Percentiles rank a stretch among this genome's conserved stretches.
Conservation (phyloP, 2,797 vertebrate species). For the Leontocebus nigricollis region DNA sequence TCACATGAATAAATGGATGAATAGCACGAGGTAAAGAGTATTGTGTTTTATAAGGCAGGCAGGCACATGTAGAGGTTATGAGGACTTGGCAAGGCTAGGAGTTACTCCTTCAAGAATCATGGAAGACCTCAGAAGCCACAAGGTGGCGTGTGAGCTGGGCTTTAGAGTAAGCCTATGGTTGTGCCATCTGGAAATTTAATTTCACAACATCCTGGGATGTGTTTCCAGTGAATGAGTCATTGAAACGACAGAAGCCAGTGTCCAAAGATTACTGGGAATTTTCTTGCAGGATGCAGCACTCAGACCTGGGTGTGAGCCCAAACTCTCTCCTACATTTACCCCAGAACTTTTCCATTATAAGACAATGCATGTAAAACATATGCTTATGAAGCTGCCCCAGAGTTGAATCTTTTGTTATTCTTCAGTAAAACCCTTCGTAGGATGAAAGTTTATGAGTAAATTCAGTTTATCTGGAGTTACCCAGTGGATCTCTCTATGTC, state of each 20-base stretch:
- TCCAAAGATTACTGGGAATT: accelerated
- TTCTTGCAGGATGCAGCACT: accelerated
- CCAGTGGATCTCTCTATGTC: accelerated
- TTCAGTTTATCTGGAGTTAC: no score
- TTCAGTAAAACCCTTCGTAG: neutral
- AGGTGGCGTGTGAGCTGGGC: neutral
- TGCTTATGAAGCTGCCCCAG: neutral
- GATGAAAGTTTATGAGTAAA: neutral
- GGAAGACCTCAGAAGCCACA: neutral
- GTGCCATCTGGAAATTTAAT: neutral
- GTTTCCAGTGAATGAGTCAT: neutral
- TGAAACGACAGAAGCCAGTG: neutral
- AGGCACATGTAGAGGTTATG: accelerated
- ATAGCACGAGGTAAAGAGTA: neutral
- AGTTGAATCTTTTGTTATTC: neutral
- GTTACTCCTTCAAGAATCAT: neutral
- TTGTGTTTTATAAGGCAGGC: no score
- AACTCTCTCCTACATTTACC: no score
- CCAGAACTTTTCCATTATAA: neutral
- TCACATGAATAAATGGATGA: neutral
- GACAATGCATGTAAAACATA: neutral
- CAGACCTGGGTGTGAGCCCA: neutral
- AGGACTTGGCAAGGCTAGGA: accelerated
- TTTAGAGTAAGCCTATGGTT: neutral
- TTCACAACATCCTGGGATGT: neutral